These are phyloP conservation scores for human (Homo sapiens) DNA, from an alignment of 2,113 vertebrate species.

Conservation along the genomic window GRCh38 chr15:30213501-30214000, in stretches of 20 bases:
- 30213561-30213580: accelerated
- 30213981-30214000: neutral
- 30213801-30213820: constrained; percentile 45
- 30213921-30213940: neutral
- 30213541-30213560: neutral
- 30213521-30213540: neutral
- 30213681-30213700: neutral
- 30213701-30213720: neutral
- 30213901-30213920: neutral
- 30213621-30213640: neutral
- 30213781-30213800: constrained; percentile 39
- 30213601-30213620: neutral
- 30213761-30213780: neutral
- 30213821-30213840: constrained; percentile 44
- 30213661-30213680: neutral
- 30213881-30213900: neutral
- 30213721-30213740: neutral
- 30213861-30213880: neutral
- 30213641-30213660: neutral
- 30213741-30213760: neutral
- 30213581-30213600: neutral
- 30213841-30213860: constrained; percentile 38
- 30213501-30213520: neutral
- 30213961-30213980: neutral
- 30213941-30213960: neutral